phyloP scores from a whole-genome alignment of 1,140 invertebrate species.

The Drosophila orena region DNA sequence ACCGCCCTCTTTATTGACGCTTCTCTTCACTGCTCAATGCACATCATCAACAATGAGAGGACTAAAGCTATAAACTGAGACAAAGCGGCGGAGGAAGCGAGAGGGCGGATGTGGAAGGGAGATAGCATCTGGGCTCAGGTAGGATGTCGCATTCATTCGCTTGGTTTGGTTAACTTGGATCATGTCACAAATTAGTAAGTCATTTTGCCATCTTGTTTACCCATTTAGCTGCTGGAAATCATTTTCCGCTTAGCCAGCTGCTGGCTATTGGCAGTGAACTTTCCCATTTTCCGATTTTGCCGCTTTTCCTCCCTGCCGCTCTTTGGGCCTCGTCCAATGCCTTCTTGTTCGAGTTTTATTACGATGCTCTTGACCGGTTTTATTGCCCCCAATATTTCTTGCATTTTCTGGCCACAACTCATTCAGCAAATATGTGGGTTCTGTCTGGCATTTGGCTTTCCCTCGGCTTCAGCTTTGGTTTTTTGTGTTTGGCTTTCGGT shows the following conservation, averaged over 20 bases:
- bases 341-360: conserved; percentile 47
- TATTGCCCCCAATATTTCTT: conserved; percentile 50
- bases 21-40: conserved; percentile 40
- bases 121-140: conserved; percentile 44
- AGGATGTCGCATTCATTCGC: conserved; percentile 49
- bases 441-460: conserved; percentile 46
- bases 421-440: conserved; percentile 31
- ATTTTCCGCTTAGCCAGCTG: conserved; percentile 23
- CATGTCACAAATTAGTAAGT: conserved; percentile 83
- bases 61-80: conserved; percentile 31
- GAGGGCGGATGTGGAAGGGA: neutral
- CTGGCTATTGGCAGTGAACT: conserved; percentile 22
- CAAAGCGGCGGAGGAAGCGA: neutral
- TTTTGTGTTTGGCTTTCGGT: neutral
- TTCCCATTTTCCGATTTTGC: conserved; percentile 1
- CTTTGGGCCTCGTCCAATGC: conserved; percentile 17
- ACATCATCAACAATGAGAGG: conserved; percentile 43
- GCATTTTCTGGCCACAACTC: conserved; percentile 44
- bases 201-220: conserved; percentile 60
- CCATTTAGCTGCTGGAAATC: conserved; percentile 46
- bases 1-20: neutral
- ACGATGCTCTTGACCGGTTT: conserved; percentile 48
- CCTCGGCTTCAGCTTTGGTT: conserved; percentile 32
- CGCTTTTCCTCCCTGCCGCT: neutral
- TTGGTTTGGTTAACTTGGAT: conserved; percentile 72